Evolutionary conservation across 1,140 invertebrate species (phyloP), one percentile per base, ranked within the genome.

Genomic region (Bombyx mandarina): DNA sequence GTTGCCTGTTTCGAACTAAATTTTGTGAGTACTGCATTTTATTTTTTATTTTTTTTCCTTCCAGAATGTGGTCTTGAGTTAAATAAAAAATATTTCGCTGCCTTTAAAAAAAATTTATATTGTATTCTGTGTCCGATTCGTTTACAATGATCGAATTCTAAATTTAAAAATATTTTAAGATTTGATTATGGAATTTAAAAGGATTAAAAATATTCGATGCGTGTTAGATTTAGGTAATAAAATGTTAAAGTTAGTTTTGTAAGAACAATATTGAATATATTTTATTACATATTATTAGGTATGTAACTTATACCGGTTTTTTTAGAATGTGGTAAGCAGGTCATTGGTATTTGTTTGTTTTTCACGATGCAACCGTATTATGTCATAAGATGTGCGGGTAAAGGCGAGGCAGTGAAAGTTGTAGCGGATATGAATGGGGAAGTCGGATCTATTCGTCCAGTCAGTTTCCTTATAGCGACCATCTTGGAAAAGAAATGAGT

Each of bases 1-100:
- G 71, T 72, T 73, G 71, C 72, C 71, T 71, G 69, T 72, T 65
- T 56, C 58, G 65, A 65, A 65, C 58, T 54, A 48, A 53, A 66
- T 48, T 47, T 43, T 60, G 79, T 82, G 63, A 82, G 79, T 80
- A 35, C 26, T 35, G 4, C 26, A 35, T 49, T 66, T 56, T 52
- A 53, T 68, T 61, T 65, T 52, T 43, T 58, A 46, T 62, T 66
- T 48, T 61, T 60, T 43, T 59, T 60, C 51, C 55, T 61, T 18
- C 51, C 43, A 48, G 51, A 48, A 57, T 50, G 9, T 52, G 35
- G 42, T 56, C 8, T 54, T 61, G 35, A 6, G 42, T 18, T 18
- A 18, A 18, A 18, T 18, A 18, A 18, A 18, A 18, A 18, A 18
- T 18, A 18, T 18, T 18, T 18, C 12, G 12, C 12, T 18, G 12